Percentiles rank a stretch among this genome's conserved stretches.
phyloP scores from a whole-genome alignment of 2,113 vertebrate genomes.

The Isurus oxyrinchus region DNA sequence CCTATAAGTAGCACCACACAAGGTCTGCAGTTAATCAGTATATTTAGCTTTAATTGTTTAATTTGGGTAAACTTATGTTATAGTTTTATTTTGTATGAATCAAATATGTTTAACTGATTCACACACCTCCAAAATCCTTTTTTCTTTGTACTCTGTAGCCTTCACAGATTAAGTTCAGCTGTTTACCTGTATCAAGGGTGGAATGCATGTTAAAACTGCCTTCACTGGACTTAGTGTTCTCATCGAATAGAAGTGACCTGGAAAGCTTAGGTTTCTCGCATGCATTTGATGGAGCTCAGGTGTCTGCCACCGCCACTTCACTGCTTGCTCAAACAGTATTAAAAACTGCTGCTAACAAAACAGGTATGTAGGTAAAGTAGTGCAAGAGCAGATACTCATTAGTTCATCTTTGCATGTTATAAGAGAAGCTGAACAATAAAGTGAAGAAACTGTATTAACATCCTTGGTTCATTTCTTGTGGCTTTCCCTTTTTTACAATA shows the following conservation, averaged over 20 bases:
- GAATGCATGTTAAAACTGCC: conserved; percentile 97
- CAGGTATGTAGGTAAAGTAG: conserved; percentile 47
- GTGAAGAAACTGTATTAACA: not conserved
- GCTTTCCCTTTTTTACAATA: not conserved
- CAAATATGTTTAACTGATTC: not conserved
- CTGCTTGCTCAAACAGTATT: conserved; percentile 56
- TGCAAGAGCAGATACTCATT: not conserved
- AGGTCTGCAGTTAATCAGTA: too few relatives aligned
- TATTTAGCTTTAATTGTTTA: not conserved
- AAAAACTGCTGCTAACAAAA: conserved; percentile 68
- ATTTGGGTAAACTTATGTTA: not conserved
- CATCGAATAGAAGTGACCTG: conserved; percentile 88
- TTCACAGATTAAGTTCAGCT: conserved; percentile 97
- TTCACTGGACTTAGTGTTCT: conserved; percentile 93
- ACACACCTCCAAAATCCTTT: not conserved
- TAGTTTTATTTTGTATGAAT: not conserved
- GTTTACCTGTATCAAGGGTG: conserved; percentile 88
- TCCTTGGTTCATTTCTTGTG: not conserved
- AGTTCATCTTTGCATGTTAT: not conserved
- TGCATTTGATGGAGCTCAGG: conserved; percentile 59
- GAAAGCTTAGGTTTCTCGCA: conserved; percentile 68
- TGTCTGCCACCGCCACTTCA: conserved; percentile 54
- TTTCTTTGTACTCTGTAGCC: conserved; percentile 61
- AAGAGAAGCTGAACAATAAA: not conserved
- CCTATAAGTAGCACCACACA: not conserved